Conservation (phyloP, 1,140 invertebrate species). For the Neoseiulus cucumeris region DNA sequence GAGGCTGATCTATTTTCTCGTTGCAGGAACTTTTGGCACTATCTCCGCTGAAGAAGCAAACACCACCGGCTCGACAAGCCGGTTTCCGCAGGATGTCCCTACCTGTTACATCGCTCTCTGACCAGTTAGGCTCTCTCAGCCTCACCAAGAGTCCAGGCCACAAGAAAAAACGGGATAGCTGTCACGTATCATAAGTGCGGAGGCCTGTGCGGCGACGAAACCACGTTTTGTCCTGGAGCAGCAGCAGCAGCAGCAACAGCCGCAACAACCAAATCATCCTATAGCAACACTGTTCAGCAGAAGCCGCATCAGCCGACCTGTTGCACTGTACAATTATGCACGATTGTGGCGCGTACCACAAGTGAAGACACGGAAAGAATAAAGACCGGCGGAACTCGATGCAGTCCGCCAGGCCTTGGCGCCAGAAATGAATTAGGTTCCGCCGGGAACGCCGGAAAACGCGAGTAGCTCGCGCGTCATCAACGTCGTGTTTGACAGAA, state of each 20-base stretch:
- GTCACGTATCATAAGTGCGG: conserved; percentile 3
- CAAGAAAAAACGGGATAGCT: conserved; percentile 3
- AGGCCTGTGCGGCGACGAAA: neutral
- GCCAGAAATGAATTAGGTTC: too few relatives aligned
- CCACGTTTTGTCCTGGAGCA: neutral
- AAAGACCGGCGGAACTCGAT: neutral
- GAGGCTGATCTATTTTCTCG: too few relatives aligned
- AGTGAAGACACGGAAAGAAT: neutral
- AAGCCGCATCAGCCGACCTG: neutral
- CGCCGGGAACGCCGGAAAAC: too few relatives aligned
- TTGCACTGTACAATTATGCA: neutral
- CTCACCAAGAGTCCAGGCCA: conserved; percentile 9
- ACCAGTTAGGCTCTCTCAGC: neutral
- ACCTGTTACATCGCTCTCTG: conserved; percentile 5
- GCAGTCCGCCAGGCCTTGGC: too few relatives aligned
- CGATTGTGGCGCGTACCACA: neutral
- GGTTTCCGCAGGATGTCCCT: conserved; percentile 5
- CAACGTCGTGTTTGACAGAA: too few relatives aligned
- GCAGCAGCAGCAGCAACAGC: neutral
- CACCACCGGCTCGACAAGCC: neutral
- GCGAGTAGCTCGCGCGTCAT: too few relatives aligned
- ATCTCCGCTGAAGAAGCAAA: conserved; percentile 1
- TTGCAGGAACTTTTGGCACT: neutral
- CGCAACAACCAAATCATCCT: too few relatives aligned
- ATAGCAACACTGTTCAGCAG: too few relatives aligned